Conservation (phyloP, 2,888 invertebrate species). For the Lasioglossum villosulum region DNA sequence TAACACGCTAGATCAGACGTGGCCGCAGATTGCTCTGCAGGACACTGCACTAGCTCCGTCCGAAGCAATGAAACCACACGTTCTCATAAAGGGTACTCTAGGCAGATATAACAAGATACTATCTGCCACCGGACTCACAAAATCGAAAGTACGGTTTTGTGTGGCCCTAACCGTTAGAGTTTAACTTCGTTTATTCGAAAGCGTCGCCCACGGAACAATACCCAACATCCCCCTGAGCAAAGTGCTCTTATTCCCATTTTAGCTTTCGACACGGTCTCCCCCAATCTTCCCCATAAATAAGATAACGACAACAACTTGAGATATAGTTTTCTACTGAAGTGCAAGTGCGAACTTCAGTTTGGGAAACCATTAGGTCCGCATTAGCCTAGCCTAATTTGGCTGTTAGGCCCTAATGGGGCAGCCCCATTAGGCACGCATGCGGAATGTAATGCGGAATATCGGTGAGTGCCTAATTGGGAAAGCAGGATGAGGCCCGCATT, state of each 20-base stretch:
- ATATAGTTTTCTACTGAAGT: background rate
- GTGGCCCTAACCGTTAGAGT: background rate
- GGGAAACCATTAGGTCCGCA: no score
- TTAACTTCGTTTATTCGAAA: background rate
- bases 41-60: background rate
- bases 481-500: no score
- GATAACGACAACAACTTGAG: background rate
- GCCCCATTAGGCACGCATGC: no score
- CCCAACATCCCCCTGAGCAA: background rate
- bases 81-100: background rate
- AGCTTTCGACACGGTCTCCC: background rate
- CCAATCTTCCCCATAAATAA: background rate
- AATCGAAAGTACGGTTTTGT: background rate
- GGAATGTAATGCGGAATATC: no score
- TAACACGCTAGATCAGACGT: background rate
- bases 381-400: no score
- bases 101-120: background rate
- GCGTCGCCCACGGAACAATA: background rate
- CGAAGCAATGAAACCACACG: background rate
- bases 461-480: no score
- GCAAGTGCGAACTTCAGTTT: no score
- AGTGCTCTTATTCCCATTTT: background rate
- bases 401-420: no score
- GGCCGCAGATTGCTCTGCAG: background rate
- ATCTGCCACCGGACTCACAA: background rate